Percentiles rank a stretch among this genome's conserved stretches.
Evolutionary conservation across 1,140 invertebrate genomes (phyloP).

Genomic region (Stegodyphus dumicola): DNA sequence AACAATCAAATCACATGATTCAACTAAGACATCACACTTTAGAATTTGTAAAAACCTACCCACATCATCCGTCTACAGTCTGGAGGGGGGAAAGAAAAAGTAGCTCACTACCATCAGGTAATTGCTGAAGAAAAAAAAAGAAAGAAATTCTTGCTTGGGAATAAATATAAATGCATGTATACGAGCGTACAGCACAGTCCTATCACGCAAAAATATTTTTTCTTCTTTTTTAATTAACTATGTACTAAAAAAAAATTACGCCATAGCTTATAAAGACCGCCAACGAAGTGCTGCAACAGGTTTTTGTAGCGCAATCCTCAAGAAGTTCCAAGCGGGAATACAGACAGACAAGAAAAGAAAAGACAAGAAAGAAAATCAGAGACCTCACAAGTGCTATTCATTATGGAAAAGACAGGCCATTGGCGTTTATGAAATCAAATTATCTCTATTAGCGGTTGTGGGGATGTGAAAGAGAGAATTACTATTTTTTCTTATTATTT

Average conservation of each 20-base stretch:
- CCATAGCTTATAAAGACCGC: constrained; percentile 9
- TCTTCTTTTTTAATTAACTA: constrained; percentile 10
- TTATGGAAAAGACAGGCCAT: constrained; percentile 25
- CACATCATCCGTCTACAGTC: no score
- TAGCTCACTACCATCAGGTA: no score
- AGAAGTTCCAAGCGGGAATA: background rate
- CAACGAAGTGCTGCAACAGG: constrained; percentile 7
- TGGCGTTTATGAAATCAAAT: constrained; percentile 52
- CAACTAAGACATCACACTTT: no score
- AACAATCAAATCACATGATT: no score
- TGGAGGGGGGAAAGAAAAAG: no score
- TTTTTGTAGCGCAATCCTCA: background rate
- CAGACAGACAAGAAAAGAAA: constrained; percentile 10
- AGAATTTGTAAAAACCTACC: no score
- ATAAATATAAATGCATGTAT: no score
- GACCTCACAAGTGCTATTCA: constrained; percentile 48
- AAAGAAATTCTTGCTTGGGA: no score
- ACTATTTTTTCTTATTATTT: background rate
- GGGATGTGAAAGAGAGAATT: background rate
- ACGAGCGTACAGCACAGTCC: background rate
- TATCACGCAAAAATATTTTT: background rate
- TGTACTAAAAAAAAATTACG: background rate
- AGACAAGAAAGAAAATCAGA: constrained; percentile 23
- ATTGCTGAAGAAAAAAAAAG: no score
- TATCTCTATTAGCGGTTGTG: constrained; percentile 44